A percentile compares a stretch with the other conserved stretches of the same genome.
Conservation (phyloP, 1,140 invertebrate genomes). For the Drosophila teissieri region DNA sequence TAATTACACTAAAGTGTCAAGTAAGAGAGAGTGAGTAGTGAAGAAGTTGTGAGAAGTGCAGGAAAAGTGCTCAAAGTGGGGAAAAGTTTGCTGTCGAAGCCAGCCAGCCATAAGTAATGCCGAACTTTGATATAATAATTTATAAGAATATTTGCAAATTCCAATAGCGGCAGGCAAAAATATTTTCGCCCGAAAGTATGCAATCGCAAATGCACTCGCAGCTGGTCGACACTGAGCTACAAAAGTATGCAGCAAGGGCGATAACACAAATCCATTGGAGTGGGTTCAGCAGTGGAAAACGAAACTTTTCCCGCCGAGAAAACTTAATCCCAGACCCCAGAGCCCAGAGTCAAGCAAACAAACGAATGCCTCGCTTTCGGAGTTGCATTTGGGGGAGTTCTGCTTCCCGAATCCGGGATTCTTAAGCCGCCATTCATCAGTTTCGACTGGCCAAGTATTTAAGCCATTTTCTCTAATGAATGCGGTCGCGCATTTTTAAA, state of each 20-base stretch:
- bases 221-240: conserved; percentile 30
- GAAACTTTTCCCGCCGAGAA: conserved; percentile 51
- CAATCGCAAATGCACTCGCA: conserved; percentile 57
- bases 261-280: conserved; percentile 27
- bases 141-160: conserved; percentile 60
- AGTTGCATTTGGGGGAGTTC: background rate
- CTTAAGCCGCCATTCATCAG: conserved; percentile 71
- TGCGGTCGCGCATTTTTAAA: conserved; percentile 82
- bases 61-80: background rate
- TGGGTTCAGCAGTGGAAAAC: conserved; percentile 13
- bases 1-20: conserved; percentile 60
- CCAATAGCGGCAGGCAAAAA: conserved; percentile 41
- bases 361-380: conserved; percentile 48
- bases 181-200: conserved; percentile 76
- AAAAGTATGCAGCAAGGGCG: conserved; percentile 35
- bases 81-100: conserved; percentile 25
- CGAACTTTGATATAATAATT: conserved; percentile 60
- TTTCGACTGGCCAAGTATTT: conserved; percentile 74
- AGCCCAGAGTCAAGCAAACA: conserved; percentile 80
- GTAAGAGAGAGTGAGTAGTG: conserved; percentile 4
- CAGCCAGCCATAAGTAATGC: conserved; percentile 47
- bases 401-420: conserved; percentile 10
- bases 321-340: conserved; percentile 68
- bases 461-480: conserved; percentile 83
- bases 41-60: background rate